phyloP scores from a whole-genome alignment of 2,113 vertebrate species.

The Nesoenas mayeri region DNA sequence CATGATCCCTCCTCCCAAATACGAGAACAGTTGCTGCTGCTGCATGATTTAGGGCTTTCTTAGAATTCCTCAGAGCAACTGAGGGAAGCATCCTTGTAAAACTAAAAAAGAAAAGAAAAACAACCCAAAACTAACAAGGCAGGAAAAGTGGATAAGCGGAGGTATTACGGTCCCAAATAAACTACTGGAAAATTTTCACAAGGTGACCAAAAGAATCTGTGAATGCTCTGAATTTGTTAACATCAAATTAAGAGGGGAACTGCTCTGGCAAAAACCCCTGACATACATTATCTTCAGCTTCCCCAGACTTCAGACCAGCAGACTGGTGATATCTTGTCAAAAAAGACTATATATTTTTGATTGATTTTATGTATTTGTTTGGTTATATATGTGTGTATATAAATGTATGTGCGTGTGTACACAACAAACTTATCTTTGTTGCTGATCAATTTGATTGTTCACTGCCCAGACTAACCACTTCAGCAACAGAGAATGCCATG shows the following conservation, averaged over 20 bases:
- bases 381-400: rapidly evolving
- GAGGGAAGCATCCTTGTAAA: not conserved
- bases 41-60: not conserved
- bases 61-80: not conserved
- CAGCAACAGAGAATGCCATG: rapidly evolving
- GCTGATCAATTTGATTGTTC: rapidly evolving
- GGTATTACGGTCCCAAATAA: not conserved
- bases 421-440: not conserved
- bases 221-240: not conserved
- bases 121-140: not conserved
- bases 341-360: not conserved
- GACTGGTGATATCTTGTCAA: not conserved
- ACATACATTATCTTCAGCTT: not conserved
- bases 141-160: not conserved
- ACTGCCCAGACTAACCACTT: not conserved
- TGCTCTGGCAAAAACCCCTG: not conserved
- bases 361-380: not conserved
- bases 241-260: not conserved
- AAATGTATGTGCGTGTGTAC: not conserved
- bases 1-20: not conserved
- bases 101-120: not conserved
- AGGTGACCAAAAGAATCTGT: not conserved
- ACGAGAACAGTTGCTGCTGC: not conserved
- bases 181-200: not conserved
- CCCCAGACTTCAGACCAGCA: not conserved